Evolutionary conservation across 2,113 vertebrate genomes (phyloP).

Genomic region (Cacatua alba): DNA sequence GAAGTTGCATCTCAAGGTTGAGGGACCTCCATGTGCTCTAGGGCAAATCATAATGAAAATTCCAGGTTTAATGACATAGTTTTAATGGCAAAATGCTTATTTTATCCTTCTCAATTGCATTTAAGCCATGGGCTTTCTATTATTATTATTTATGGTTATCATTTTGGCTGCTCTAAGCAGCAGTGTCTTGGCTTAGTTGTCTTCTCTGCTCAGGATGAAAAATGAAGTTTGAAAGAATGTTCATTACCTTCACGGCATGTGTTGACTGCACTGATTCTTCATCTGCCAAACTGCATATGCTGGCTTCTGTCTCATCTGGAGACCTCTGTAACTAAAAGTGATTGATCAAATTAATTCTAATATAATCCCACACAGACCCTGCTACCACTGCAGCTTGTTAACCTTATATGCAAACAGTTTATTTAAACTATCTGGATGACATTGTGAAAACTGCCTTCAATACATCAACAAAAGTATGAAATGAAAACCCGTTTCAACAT

Average conservation of each 20-base stretch:
- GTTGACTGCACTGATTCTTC: conserved; percentile 82
- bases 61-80: not conserved
- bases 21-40: not conserved
- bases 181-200: conserved; percentile 72
- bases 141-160: conserved; percentile 73
- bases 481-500: conserved; percentile 47
- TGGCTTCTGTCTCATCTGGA: conserved; percentile 82
- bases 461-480: conserved; percentile 63
- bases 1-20: not conserved
- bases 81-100: not conserved
- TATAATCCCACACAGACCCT: conserved; percentile 69
- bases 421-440: conserved; percentile 78
- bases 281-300: conserved; percentile 77
- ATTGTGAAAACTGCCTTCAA: conserved; percentile 69
- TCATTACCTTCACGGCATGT: conserved; percentile 79
- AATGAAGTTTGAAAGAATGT: conserved; percentile 84
- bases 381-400: conserved; percentile 74
- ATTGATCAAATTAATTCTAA: conserved; percentile 82
- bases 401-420: conserved; percentile 73
- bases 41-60: conserved; percentile 34
- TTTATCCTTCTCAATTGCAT: conserved; percentile 29
- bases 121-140: conserved; percentile 22
- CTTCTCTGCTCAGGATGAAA: conserved; percentile 74
- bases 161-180: conserved; percentile 67
- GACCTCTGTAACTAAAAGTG: conserved; percentile 77